A percentile compares a stretch with the other conserved stretches of the same genome.
Evolutionary conservation across 2,113 vertebrate species (phyloP).

Genomic region (Octodon degus): DNA sequence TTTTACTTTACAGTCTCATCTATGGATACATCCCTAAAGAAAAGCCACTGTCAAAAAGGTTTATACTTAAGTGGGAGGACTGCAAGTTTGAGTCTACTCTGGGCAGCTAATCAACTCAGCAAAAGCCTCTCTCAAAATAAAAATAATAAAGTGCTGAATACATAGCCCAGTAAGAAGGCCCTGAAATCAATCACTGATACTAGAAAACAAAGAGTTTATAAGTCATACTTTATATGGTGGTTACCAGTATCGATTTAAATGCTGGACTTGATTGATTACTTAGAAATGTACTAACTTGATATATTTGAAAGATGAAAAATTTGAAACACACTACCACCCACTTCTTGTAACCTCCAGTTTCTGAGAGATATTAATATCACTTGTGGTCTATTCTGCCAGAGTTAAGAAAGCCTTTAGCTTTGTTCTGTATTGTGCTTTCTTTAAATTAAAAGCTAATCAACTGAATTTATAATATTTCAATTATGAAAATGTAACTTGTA

Average conservation of each 20-base stretch:
- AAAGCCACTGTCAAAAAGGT: background rate
- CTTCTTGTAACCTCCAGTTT: background rate
- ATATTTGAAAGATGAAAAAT: constrained; percentile 30
- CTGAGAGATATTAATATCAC: background rate
- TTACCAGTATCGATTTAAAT: background rate
- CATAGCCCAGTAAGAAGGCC: background rate
- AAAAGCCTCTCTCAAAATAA: background rate
- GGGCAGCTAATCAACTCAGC: background rate
- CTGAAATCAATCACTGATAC: background rate
- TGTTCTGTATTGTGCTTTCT: background rate
- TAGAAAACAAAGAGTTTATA: background rate
- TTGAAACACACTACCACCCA: background rate
- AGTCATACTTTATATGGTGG: background rate
- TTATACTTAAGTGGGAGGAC: background rate
- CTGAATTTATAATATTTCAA: background rate
- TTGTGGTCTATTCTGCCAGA: background rate
- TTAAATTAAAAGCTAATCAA: background rate
- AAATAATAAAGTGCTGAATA: background rate
- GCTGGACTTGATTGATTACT: background rate
- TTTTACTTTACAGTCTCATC: background rate
- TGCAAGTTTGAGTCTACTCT: background rate
- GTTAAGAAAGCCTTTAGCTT: background rate
- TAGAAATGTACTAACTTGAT: constrained; percentile 31
- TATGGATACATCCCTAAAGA: background rate
- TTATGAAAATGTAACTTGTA: background rate